These are phyloP conservation scores for Etia nguti DNA, from an alignment of 2,113 vertebrate species.

Conservation along the genomic window DNA sequence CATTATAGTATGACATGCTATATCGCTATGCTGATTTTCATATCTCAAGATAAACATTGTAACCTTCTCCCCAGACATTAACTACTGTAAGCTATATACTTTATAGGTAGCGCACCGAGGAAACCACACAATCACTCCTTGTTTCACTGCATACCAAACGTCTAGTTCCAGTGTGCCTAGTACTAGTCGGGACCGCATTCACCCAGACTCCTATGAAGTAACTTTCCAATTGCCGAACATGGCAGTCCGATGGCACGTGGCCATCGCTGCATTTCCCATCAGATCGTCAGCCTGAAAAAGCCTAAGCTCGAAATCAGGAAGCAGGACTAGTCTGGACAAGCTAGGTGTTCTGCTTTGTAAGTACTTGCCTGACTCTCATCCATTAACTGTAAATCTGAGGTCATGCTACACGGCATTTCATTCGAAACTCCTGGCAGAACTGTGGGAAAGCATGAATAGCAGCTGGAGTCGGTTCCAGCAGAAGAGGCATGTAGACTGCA, in stretches of 20 bases:
- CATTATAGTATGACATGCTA: not conserved
- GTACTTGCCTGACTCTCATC: not conserved
- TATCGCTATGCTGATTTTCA: not conserved
- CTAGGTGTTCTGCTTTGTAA: not conserved
- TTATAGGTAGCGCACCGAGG: not conserved
- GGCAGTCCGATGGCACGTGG: not conserved
- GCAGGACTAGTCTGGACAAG: not conserved
- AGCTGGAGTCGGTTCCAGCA: conserved; percentile 16
- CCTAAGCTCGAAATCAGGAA: not conserved
- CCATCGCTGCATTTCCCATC: conserved; percentile 14
- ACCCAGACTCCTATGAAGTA: conserved; percentile 31
- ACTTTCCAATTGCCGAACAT: conserved; percentile 26
- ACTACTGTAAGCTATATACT: not conserved
- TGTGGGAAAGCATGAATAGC: conserved; percentile 57
- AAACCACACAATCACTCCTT: conserved; percentile 18
- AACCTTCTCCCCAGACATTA: not conserved
- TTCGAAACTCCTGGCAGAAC: conserved; percentile 46
- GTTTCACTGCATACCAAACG: conserved; percentile 33
- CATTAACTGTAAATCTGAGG: conserved; percentile 9
- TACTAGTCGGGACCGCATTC: conserved; percentile 28
- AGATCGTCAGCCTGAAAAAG: not conserved
- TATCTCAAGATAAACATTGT: not conserved
- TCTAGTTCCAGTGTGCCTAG: conserved; percentile 11
- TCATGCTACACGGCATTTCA: conserved; percentile 2
- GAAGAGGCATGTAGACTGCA: conserved; percentile 18